Base-by-base conservation (phyloP, 2,888 invertebrate species). In the Thelaira solivaga region DNA sequence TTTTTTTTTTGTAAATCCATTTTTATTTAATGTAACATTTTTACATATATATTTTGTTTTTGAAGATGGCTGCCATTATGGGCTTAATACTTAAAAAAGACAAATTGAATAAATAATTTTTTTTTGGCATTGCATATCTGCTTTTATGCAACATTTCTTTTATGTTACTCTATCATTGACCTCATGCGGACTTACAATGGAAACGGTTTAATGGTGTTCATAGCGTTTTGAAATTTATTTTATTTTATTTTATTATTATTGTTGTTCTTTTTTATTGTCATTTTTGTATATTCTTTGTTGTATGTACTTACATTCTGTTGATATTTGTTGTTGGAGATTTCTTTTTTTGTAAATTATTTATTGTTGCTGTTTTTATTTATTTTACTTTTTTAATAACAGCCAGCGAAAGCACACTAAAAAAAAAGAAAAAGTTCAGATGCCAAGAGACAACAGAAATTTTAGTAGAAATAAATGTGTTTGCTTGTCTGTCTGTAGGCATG, bases 221-320 rank as follows among this genome's bases (percentile, higher is more conserved):
- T 62, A 36, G 45, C 16, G 7, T 20, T 47, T 64, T n/a, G n/a
- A n/a, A n/a, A n/a, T n/a, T n/a, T n/a, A n/a, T 39, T 62, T 55
- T 4, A 26, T 13, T 29, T 72, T 36, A 31, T 51, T 53, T 71
- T 51, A 59, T 59, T 53, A 61, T 62, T 72, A 26, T 62, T 62
- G n/a, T 13, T 34, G 2, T 41, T 47, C 43, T 11, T 61, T 55
- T 43, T 47, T 45, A 13, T 36, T 24, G 26, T 55, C 5, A n/a
- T 36, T 13, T 16, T 39, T 39, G 24, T 53, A n/a, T 51, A n/a
- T 45, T 47, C 4, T 31, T 53, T 51, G 29, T 67, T 67, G 43
- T 59, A 22, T n/a, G n/a, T n/a, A 75, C 74, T 75, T 75, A 75
- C 74, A 75, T 75, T 67, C 61, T 31, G 59, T 51, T 74, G 59